Base-by-base conservation (phyloP, 1,140 invertebrate species). In the Diabrotica virgifera region DNA sequence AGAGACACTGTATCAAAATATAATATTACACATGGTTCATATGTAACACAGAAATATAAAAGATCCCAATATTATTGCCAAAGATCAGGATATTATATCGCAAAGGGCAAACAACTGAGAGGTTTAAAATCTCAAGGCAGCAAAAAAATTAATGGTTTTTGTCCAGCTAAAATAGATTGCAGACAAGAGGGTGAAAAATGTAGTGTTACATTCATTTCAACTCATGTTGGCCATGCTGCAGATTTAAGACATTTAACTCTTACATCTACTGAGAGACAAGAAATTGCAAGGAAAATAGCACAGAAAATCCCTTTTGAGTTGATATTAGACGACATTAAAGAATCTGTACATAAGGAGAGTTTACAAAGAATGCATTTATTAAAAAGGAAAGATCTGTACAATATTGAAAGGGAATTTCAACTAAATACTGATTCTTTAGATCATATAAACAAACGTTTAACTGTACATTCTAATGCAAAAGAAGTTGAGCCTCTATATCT, bases 221-320 rank as follows among this genome's bases (percentile, higher is more conserved):
- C 54, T 5, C 69, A 66, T 69, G 57, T 70, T 5, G 69, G 67
- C 24, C 69, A 70, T 60, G 55, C 51, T 0, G 69, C 54, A 52
- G 66, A 70, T 56, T 36, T 70, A 12, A 24, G 52, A 9, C 63
- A 68, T 62, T 63, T 70, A 66, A 24, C 35, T 60, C 54, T 68
- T 7, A 66, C 24, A 14, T 9, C 37, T 36, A n/a, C 12, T 53
- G 70, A 69, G 38, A 53, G 54, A 37, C 8, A 66, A 56, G 36
- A 37, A 38, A 7, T 72, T 9, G 70, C 70, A 8, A 51, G 9
- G 11, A 70, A 72, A 59, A 62, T 72, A 52, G 54, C 70, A 6
- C 14, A 10, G n/a, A 64, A 64, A 56, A 64, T 71, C 10, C 64
- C 70, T 0, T 71, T 71, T 64, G 7, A 36, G 6, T 12, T 5